Percentiles rank a stretch among this genome's conserved stretches.
These are phyloP conservation scores for Argyrosomus regius DNA, from an alignment of 2,797 vertebrate species.

Conservation along the genomic window DNA sequence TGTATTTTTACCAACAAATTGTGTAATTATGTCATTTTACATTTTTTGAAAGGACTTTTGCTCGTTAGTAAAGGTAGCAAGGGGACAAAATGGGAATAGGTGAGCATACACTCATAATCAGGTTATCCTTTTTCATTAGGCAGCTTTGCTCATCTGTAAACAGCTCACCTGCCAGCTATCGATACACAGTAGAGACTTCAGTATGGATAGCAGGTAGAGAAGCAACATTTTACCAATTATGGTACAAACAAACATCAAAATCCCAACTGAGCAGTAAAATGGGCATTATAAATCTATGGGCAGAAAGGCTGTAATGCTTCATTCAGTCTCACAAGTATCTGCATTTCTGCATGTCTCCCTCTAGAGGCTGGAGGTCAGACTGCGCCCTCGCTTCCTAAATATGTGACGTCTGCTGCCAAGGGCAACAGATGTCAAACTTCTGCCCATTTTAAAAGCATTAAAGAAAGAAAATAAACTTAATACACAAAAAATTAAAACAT, in stretches of 20 bases:
- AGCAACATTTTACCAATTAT: conserved; percentile 10
- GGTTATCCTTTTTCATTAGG: conserved; percentile 25
- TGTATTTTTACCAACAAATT: neutral
- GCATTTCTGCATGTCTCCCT: conserved; percentile 79
- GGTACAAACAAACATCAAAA: conserved; percentile 10
- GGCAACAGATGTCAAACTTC: conserved; percentile 42
- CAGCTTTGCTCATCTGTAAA: conserved; percentile 37
- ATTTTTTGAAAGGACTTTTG: neutral
- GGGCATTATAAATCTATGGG: conserved; percentile 4
- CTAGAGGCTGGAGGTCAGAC: conserved; percentile 69
- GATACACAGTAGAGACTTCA: neutral
- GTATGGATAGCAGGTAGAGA: conserved; percentile 1
- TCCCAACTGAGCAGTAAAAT: conserved; percentile 49
- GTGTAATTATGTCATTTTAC: too few relatives aligned
- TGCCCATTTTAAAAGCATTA: conserved; percentile 65
- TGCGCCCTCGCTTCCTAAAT: conserved; percentile 44
- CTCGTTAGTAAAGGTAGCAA: neutral
- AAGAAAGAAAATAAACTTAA: conserved; percentile 68
- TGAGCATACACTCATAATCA: neutral
- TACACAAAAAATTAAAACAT: conserved; percentile 64
- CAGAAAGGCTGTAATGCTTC: conserved; percentile 37
- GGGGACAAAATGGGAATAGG: neutral
- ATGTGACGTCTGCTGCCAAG: conserved; percentile 41
- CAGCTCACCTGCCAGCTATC: conserved; percentile 15
- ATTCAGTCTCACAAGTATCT: conserved; percentile 51